Evolutionary conservation across 2,113 vertebrate species (phyloP).

Genomic region (Anoplopoma fimbria): DNA sequence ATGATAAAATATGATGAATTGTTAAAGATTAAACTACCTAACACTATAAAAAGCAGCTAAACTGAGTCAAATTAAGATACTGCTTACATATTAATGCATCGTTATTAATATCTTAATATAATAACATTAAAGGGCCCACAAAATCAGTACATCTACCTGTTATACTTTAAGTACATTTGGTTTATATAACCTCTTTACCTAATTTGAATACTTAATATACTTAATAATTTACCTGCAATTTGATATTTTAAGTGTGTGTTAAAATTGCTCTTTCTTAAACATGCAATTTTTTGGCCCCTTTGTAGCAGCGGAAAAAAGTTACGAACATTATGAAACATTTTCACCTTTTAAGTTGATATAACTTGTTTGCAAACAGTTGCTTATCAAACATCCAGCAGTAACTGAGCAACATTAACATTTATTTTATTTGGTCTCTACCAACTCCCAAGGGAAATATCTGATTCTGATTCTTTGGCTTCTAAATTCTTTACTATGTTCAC

Average conservation of each 20-base stretch:
- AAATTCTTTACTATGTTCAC: background rate
- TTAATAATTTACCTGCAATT: background rate
- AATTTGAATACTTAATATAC: background rate
- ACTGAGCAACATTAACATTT: background rate
- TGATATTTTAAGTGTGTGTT: background rate
- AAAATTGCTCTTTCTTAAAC: background rate
- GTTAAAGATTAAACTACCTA: background rate
- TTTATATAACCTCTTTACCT: background rate
- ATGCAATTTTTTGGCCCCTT: background rate
- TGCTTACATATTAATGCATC: too few species aligned
- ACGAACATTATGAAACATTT: background rate
- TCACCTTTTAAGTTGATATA: background rate
- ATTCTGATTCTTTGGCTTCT: background rate
- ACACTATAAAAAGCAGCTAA: background rate
- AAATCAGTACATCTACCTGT: background rate
- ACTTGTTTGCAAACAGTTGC: background rate
- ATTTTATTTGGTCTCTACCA: too few species aligned
- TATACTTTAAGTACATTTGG: background rate
- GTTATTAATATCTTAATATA: background rate
- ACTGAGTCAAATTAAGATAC: too few species aligned
- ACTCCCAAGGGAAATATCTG: too few species aligned
- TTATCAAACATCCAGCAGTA: background rate
- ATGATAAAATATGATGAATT: background rate
- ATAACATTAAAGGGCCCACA: background rate
- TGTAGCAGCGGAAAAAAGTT: background rate